These are phyloP conservation scores for Trachops cirrhosus DNA, from an alignment of 2,797 vertebrate species.

Conservation along the genomic window DNA sequence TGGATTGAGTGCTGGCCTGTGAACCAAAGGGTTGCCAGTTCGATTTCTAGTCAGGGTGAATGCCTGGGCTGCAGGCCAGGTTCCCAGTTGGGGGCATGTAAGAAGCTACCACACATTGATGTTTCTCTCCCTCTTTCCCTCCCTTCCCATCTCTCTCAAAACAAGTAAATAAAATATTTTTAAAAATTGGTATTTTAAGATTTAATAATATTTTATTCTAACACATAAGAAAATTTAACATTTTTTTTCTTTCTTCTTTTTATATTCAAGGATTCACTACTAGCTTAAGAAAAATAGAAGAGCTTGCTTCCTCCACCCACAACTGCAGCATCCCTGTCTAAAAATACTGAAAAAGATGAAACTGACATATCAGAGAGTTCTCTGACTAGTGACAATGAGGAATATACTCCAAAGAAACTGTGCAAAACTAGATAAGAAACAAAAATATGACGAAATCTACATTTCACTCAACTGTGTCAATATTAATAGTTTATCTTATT, in stretches of 20 bases:
- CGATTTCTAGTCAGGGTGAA: too few relatives aligned
- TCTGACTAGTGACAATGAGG: background rate
- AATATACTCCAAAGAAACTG: background rate
- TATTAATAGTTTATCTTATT: background rate
- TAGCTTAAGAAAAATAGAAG: background rate
- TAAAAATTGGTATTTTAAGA: background rate
- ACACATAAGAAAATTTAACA: background rate
- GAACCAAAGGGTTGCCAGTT: too few relatives aligned
- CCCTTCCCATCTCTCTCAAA: too few relatives aligned
- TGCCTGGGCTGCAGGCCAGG: too few relatives aligned
- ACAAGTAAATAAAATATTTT: too few relatives aligned
- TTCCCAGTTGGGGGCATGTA: too few relatives aligned
- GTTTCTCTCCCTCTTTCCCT: too few relatives aligned
- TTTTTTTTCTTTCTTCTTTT: background rate
- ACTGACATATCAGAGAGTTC: background rate
- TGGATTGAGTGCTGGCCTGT: too few relatives aligned
- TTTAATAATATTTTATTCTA: background rate
- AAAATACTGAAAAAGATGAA: background rate
- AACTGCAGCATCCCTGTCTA: background rate
- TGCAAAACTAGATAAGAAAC: conserved; percentile 8
- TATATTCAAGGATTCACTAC: background rate
- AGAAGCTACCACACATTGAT: too few relatives aligned
- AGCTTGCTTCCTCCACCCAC: background rate
- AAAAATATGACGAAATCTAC: background rate
- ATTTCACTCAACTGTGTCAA: background rate